These are phyloP conservation scores for Sapajus apella DNA, from an alignment of 2,113 vertebrate genomes.

Conservation along the genomic window DNA sequence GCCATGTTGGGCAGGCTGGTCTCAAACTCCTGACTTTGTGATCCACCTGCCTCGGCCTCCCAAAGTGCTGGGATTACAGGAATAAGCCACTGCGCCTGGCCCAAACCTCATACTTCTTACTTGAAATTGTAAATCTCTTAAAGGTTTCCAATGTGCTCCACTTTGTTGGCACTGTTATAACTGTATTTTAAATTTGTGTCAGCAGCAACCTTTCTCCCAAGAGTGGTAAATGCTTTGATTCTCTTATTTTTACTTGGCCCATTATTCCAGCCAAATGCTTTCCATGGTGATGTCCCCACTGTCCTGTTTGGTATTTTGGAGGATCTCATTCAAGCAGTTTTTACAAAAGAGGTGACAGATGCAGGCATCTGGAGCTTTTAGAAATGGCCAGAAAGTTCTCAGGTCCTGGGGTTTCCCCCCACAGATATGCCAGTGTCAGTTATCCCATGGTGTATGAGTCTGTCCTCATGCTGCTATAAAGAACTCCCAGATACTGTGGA, in stretches of 20 bases:
- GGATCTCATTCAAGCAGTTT: too few species aligned
- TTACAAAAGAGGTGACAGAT: not conserved
- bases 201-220: not conserved
- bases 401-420: not conserved
- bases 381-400: not conserved
- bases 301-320: rapidly evolving
- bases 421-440: rapidly evolving
- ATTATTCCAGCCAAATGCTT: rapidly evolving
- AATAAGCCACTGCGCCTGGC: too few species aligned
- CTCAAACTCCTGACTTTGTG: too few species aligned
- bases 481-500: too few species aligned
- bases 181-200: not conserved
- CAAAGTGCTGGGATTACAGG: too few species aligned
- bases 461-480: too few species aligned
- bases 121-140: not conserved
- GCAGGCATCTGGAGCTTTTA: not conserved
- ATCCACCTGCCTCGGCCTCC: too few species aligned
- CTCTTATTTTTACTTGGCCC: not conserved
- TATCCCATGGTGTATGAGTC: too few species aligned
- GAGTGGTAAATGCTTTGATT: rapidly evolving
- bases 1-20: too few species aligned
- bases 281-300: rapidly evolving
- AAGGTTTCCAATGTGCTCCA: not conserved
- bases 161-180: not conserved
- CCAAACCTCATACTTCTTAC: not conserved